A percentile compares a stretch with the other conserved stretches of the same genome.
These are phyloP conservation scores for Siniperca knerii DNA, from an alignment of 2,113 vertebrate species.

Conservation along the genomic window DNA sequence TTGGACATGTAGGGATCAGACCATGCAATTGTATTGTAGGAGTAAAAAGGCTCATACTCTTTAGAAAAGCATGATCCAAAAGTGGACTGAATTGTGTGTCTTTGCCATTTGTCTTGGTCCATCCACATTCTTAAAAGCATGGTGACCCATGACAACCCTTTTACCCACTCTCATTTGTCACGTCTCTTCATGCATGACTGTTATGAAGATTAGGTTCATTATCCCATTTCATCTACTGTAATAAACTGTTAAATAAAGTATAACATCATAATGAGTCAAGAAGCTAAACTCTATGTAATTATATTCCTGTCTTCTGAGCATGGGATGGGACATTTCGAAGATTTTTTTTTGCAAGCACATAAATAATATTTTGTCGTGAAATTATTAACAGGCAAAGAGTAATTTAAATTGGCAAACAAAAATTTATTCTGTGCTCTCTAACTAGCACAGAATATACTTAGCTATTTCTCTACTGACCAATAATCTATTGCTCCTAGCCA, in stretches of 20 bases:
- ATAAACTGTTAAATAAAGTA: conserved; percentile 15
- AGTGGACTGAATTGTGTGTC: conserved; percentile 3
- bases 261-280: background rate
- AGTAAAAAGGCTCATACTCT: conserved; percentile 5
- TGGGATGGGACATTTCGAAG: background rate
- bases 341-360: background rate
- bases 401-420: background rate
- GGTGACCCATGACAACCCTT: conserved; percentile 22
- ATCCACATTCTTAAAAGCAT: conserved; percentile 23
- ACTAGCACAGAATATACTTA: background rate
- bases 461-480: background rate
- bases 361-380: background rate
- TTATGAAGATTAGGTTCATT: conserved; percentile 33
- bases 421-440: no score
- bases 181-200: conserved; percentile 15
- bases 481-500: background rate
- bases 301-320: background rate
- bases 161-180: conserved; percentile 35
- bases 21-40: conserved; percentile 3
- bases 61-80: background rate
- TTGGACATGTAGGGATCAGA: conserved; percentile 40
- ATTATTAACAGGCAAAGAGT: background rate
- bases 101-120: conserved; percentile 9
- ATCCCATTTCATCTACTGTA: conserved; percentile 24
- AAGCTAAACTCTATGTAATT: background rate